These are phyloP conservation scores for Premnoplex brunnescens DNA, from an alignment of 2,797 vertebrate genomes.

Conservation along the genomic window DNA sequence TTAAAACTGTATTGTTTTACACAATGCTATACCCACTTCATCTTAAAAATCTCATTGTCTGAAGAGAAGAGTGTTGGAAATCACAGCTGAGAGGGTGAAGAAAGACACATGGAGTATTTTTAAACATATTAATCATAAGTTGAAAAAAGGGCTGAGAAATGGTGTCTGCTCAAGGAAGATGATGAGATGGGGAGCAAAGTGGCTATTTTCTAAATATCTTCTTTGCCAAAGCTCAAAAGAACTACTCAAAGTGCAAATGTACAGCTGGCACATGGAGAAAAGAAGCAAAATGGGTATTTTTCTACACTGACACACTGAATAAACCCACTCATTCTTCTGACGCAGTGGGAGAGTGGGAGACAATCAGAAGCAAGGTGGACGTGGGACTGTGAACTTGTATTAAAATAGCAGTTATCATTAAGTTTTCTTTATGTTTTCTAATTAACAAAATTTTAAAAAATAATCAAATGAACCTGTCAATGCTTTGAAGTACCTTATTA, in stretches of 20 bases:
- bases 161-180: not conserved
- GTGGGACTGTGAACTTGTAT: not conserved
- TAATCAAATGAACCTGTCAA: not conserved
- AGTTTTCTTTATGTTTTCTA: conserved; percentile 3
- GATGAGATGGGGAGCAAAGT: not conserved
- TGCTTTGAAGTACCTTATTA: not conserved
- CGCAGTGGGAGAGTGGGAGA: not conserved
- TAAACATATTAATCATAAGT: conserved; percentile 2
- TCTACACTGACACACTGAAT: not conserved
- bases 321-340: conserved; percentile 14
- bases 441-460: not conserved
- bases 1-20: not conserved
- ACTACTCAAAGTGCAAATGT: not conserved
- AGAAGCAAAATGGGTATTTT: conserved; percentile 21
- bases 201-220: not conserved
- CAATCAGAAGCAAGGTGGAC: not conserved
- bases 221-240: not conserved
- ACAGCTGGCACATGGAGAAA: not conserved
- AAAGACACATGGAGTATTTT: not conserved
- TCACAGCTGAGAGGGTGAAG: not conserved
- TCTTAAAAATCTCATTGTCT: not conserved
- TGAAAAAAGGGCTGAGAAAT: not conserved
- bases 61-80: not conserved
- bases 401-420: conserved; percentile 7
- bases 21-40: not conserved